Evolutionary conservation across 2,113 vertebrate genomes (phyloP), one percentile per base, ranked within the genome.

Genomic region (Chrysemys picta): DNA sequence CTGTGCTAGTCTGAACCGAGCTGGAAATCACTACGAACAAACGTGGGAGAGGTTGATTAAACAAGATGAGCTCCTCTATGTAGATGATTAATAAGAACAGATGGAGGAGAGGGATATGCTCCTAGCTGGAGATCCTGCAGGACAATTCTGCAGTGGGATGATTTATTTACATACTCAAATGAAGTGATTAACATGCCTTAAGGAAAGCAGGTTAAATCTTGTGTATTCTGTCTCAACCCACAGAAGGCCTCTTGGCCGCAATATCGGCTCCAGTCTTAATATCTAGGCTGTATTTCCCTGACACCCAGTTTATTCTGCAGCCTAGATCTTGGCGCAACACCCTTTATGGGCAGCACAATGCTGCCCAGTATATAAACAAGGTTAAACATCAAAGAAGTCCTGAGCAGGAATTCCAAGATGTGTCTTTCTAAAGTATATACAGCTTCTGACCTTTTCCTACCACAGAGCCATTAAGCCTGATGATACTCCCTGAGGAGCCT

Each of bases 161-260:
- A 82, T 52, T 76, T 82, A 87, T 94, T 50, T 87, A 53, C 54
- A 3, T 62, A 50, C 76, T 89, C 3, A 0, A 76, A 80, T 65
- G 54, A 4, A 88, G 90, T 91, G 88, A 97, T 97, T 96, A 93
- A 97, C 95, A 96, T 88, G 93, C 85, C 84, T n/a, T 86, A 92
- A 91, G 93, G 57, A 38, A 79, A 89, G 24, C 42, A 82, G 84
- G 87, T 84, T 95, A 94, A 88, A 83, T 82, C 87, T 92, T 72
- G 13, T 0, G 0, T 80, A 84, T 86, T 59, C 86, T 94, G 89
- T 88, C 85, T 87, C 80, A 69, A 93, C 82, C 91, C 91, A 83
- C 80, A 54, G 35, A 59, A 91, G 85, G 82, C 91, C 0, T 0
- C 52, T 83, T 65, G 79, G 50, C 2, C 1, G 35, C n/a, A 83